Evolutionary conservation across 1,140 invertebrate genomes (phyloP), one percentile per base, ranked within the genome.

Genomic region (Fopius arisanus): DNA sequence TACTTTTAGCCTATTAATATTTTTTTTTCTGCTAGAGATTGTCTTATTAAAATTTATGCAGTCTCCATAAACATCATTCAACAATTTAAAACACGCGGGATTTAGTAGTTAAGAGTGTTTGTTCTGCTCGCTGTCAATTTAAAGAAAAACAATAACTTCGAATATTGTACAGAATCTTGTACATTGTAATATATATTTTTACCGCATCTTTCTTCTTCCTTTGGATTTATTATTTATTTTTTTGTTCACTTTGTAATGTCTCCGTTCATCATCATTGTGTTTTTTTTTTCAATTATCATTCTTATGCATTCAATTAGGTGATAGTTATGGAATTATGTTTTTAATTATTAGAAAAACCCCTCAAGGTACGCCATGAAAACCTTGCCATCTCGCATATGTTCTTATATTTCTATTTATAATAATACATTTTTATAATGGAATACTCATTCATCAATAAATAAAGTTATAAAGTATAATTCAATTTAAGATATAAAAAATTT

Each of bases 161-260:
- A 59, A 31, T 77, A 65, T 84, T 87, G 85, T 87, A 86, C 82
- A 87, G 80, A 82, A 72, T 84, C 12, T 59, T 26, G 23, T 26
- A 59, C 54, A 83, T 81, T 86, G 84, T 85, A 85, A 85, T 85
- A 82, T 85, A 85, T 85, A 85, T 85, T 84, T 85, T 83, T 82
- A 82, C 69, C 77, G 78, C 70, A 78, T 82, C 9, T 80, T 76
- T 78, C 83, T 82, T 80, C 79, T 83, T 86, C 84, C 23, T 23
- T 59, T 59, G 54, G 14, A 59, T 86, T 86, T 85, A 84, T 84
- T 82, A 78, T 78, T 80, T 78, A 77, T 74, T 70, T 59, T 59
- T 26, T 59, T 59, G 14, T 23, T 59, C 23, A 16, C 43, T 5
- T 16, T 2, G 43, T 48, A 48, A 48, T 21, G 19, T 59, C 54